A percentile compares a stretch with the other conserved stretches of the same genome.
phyloP scores from a whole-genome alignment of 2,888 invertebrate species.

The Tachina fera region DNA sequence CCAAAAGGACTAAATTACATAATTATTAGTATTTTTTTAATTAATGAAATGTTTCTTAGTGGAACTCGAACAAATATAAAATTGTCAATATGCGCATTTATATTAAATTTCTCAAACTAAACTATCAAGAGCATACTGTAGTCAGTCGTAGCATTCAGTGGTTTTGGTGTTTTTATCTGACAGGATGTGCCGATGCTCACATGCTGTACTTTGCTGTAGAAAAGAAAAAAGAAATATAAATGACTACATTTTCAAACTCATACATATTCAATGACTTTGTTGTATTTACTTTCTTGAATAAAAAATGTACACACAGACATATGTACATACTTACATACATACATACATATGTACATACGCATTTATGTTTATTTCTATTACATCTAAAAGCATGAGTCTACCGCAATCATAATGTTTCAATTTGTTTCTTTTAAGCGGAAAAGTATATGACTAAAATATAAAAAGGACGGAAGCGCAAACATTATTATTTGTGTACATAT shows the following conservation, averaged over 20 bases:
- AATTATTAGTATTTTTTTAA: too few species aligned
- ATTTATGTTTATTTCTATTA: slow-evolving; percentile 1
- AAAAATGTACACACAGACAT: not conserved
- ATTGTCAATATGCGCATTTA: too few species aligned
- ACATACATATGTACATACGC: not conserved
- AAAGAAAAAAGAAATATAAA: slow-evolving; percentile 1
- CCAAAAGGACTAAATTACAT: too few species aligned
- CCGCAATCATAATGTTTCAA: slow-evolving; percentile 50
- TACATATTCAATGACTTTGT: slow-evolving; percentile 31
- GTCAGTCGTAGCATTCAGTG: not conserved
- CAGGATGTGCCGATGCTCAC: slow-evolving; percentile 1
- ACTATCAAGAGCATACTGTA: too few species aligned
- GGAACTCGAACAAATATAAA: too few species aligned
- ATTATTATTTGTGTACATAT: slow-evolving; percentile 31
- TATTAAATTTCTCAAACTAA: too few species aligned
- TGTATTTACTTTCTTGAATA: not conserved
- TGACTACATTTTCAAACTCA: slow-evolving; percentile 20
- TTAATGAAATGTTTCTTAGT: too few species aligned
- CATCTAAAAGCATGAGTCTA: not conserved
- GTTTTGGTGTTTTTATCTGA: not conserved
- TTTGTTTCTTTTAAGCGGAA: slow-evolving; percentile 41
- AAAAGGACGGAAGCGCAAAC: slow-evolving; percentile 36
- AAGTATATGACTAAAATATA: slow-evolving; percentile 35
- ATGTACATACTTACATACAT: too few species aligned
- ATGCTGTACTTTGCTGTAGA: slow-evolving; percentile 1